Conservation (phyloP, 1,140 invertebrate species). For the Drosophila bipectinata region DNA sequence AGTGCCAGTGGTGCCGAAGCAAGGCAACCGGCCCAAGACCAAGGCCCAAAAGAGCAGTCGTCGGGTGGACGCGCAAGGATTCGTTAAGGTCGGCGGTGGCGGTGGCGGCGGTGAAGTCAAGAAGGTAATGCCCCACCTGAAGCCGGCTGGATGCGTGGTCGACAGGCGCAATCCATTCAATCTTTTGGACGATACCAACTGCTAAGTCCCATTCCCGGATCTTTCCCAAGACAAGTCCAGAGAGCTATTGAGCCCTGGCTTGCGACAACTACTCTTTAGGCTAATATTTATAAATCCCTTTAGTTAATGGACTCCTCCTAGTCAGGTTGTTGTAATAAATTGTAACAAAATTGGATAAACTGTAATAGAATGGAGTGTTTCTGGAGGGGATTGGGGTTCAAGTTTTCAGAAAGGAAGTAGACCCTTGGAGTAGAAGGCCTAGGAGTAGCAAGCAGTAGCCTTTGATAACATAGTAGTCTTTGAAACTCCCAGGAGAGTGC, state of each 20-base stretch:
- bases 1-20: too few relatives aligned
- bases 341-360: background rate
- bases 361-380: too few relatives aligned
- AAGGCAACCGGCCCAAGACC: background rate
- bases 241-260: background rate
- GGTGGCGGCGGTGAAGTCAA: background rate
- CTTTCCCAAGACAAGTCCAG: background rate
- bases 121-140: background rate
- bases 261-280: background rate
- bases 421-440: too few relatives aligned
- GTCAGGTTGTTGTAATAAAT: background rate
- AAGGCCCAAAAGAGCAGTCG: background rate
- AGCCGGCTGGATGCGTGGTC: background rate
- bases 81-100: background rate
- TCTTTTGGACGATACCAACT: background rate
- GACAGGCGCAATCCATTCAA: background rate
- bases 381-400: too few relatives aligned
- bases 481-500: too few relatives aligned
- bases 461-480: too few relatives aligned
- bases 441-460: too few relatives aligned
- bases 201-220: background rate
- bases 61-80: background rate
- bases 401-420: too few relatives aligned
- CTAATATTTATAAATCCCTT: background rate
- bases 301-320: background rate